Conservation (phyloP, 2,797 vertebrate species). For the Alfaro cultratus region DNA sequence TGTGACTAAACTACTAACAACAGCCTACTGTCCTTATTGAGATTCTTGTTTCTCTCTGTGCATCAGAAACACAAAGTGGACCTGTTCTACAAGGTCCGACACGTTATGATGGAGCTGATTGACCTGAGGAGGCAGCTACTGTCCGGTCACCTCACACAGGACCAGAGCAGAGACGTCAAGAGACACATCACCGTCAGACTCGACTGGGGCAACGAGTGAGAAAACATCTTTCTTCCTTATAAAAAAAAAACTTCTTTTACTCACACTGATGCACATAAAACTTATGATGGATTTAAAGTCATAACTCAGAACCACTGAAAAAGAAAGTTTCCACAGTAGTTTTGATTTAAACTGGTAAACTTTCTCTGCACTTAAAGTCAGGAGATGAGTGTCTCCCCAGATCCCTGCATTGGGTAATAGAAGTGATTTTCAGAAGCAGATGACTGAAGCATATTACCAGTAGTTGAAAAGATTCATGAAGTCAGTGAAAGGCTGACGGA, state of each 20-base stretch:
- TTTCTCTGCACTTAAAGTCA: background rate
- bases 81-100: constrained; percentile 95
- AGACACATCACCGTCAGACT: constrained; percentile 92
- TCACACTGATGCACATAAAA: background rate
- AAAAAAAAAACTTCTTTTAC: background rate
- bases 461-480: constrained; percentile 22
- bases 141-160: constrained; percentile 92
- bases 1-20: background rate
- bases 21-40: background rate
- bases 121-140: constrained; percentile 92
- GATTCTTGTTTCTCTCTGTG: background rate
- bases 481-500: constrained; percentile 18
- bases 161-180: constrained; percentile 93
- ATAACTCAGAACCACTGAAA: background rate
- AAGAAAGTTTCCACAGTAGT: background rate
- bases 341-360: background rate
- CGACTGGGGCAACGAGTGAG: constrained; percentile 98
- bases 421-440: constrained; percentile 22
- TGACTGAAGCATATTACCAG: constrained; percentile 8
- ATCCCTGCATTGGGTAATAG: constrained; percentile 1
- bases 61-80: constrained; percentile 92
- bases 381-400: background rate
- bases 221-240: background rate
- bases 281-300: background rate
- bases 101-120: constrained; percentile 96